phyloP scores from a whole-genome alignment of 2,113 vertebrate genomes.

The Rafetus swinhoei region DNA sequence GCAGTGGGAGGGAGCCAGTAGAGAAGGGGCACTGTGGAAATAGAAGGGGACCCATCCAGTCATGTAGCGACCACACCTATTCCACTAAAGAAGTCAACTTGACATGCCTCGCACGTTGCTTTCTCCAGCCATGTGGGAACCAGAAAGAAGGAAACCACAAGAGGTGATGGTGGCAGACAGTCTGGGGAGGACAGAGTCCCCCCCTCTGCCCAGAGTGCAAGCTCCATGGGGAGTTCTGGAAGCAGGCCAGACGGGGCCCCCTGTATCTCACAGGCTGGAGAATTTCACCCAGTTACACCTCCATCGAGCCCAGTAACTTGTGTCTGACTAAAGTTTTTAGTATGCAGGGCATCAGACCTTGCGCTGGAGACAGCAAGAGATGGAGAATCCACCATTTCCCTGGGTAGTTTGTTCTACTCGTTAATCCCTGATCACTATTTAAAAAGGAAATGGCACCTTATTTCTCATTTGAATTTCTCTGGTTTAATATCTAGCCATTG shows the following conservation, averaged over 20 bases:
- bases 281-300: background rate
- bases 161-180: background rate
- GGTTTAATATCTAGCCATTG: no score
- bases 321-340: background rate
- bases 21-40: background rate
- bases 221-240: background rate
- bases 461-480: no score
- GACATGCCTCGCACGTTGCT: background rate
- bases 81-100: background rate
- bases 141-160: no score
- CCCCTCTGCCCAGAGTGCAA: background rate
- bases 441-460: no score
- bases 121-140: background rate
- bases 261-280: background rate
- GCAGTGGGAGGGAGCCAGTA: background rate
- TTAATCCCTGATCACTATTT: no score
- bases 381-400: background rate
- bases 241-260: background rate
- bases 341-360: background rate
- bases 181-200: background rate
- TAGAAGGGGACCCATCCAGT: background rate
- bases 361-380: background rate
- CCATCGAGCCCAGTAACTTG: background rate
- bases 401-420: no score
- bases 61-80: background rate